Conservation (phyloP, 2,888 invertebrate species). For the Drosophila histrio region DNA sequence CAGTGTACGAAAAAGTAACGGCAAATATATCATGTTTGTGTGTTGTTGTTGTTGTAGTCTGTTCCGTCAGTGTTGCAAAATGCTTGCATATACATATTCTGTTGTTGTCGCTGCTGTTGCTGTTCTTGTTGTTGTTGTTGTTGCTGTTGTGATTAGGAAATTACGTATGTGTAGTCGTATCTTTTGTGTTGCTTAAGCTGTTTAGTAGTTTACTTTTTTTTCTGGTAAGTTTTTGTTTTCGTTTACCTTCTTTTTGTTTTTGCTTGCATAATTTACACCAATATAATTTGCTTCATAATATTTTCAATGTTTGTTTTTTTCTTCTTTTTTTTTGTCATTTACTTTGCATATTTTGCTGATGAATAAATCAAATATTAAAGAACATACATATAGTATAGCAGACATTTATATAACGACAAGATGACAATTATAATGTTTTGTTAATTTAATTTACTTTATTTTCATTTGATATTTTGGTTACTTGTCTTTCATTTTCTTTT, state of each 20-base stretch:
- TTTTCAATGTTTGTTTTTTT: slow-evolving; percentile 6
- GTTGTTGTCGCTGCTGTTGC: slow-evolving; percentile 33
- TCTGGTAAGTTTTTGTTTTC: neutral
- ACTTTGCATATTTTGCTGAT: slow-evolving; percentile 39
- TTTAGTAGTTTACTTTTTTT: slow-evolving; percentile 31
- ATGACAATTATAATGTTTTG: slow-evolving; percentile 51
- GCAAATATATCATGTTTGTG: slow-evolving; percentile 9
- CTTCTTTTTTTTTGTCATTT: slow-evolving; percentile 20
- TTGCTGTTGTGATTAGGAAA: slow-evolving; percentile 54
- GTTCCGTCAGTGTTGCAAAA: slow-evolving; percentile 28
- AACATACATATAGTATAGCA: slow-evolving; percentile 52
- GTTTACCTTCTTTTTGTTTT: slow-evolving; percentile 18
- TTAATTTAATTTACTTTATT: slow-evolving; percentile 1
- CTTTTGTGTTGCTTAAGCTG: slow-evolving; percentile 29
- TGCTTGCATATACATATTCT: slow-evolving; percentile 33
- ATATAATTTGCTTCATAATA: slow-evolving; percentile 54
- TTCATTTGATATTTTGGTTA: slow-evolving; percentile 4
- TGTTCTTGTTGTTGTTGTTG: slow-evolving; percentile 8
- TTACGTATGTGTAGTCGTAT: slow-evolving; percentile 54
- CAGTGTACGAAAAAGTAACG: slow-evolving; percentile 60
- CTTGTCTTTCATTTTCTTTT: slow-evolving; percentile 14
- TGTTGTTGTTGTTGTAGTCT: slow-evolving; percentile 6
- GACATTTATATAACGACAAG: slow-evolving; percentile 56
- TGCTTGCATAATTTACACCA: slow-evolving; percentile 68
- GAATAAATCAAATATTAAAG: slow-evolving; percentile 36